phyloP scores from a whole-genome alignment of 2,888 invertebrate species.

The Apoderus coryli region DNA sequence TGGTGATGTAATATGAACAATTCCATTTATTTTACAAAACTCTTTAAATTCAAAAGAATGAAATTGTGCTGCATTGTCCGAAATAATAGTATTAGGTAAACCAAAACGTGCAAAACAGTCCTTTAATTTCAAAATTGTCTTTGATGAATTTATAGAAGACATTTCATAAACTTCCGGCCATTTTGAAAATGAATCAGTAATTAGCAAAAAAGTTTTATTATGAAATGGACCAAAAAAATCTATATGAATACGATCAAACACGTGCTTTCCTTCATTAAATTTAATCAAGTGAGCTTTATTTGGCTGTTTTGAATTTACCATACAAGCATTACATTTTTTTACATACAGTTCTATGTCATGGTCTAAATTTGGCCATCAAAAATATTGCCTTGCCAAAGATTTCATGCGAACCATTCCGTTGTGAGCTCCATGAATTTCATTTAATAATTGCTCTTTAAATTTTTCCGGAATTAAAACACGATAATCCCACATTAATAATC shows the following conservation, averaged over 20 bases:
- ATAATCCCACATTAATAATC: no score
- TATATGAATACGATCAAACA: neutral
- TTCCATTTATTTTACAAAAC: conserved; percentile 3
- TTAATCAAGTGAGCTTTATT: no score
- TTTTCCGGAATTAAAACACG: no score
- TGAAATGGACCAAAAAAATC: conserved; percentile 1
- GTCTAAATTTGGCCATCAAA: no score
- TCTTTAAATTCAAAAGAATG: conserved; percentile 1
- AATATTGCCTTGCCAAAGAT: no score
- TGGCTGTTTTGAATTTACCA: no score
- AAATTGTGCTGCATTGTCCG: conserved; percentile 2
- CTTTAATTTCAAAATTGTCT: neutral
- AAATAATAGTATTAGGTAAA: neutral
- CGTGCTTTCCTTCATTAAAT: no score
- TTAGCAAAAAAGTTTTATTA: neutral
- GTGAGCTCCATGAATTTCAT: no score
- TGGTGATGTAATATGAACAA: conserved; percentile 3
- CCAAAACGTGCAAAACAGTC: neutral
- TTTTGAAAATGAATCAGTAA: neutral
- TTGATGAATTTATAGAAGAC: neutral
- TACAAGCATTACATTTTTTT: no score
- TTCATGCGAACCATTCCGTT: no score
- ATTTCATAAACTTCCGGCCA: neutral
- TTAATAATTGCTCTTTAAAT: no score
- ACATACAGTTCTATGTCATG: no score